Conservation (phyloP, 1,140 invertebrate genomes). For the Linepithema humile region DNA sequence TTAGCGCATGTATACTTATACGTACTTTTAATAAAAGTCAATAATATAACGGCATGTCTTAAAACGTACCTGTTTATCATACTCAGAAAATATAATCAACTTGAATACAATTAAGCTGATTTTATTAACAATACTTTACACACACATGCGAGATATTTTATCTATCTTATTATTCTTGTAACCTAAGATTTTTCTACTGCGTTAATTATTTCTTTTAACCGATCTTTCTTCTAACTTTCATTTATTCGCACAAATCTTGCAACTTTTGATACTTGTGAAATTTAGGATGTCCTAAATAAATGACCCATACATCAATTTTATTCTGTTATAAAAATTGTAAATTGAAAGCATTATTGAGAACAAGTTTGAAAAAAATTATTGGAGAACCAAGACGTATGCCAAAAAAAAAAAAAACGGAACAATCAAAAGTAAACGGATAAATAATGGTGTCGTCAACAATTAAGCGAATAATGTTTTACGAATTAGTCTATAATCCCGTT, state of each 20-base stretch:
- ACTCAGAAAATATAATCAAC: constrained; percentile 39
- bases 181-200: not conserved
- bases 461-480: not conserved
- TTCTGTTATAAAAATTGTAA: not conserved
- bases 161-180: constrained; percentile 7
- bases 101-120: not conserved
- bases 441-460: not conserved
- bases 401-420: not conserved
- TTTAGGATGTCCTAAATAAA: not conserved
- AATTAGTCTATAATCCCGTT: constrained; percentile 6
- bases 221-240: not conserved
- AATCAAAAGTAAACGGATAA: not conserved
- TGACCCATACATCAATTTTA: not conserved
- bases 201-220: constrained; percentile 1
- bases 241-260: not conserved
- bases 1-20: constrained; percentile 79
- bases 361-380: not conserved
- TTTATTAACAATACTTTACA: constrained; percentile 23
- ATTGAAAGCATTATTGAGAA: not conserved
- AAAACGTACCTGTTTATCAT: constrained; percentile 50
- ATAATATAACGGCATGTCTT: constrained; percentile 65
- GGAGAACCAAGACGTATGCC: not conserved
- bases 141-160: not conserved
- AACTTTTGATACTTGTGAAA: not conserved
- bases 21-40: constrained; percentile 79